Percentiles rank a stretch among this genome's conserved stretches.
Conservation (phyloP, 2,888 invertebrate genomes). For the Cepaea hortensis region DNA sequence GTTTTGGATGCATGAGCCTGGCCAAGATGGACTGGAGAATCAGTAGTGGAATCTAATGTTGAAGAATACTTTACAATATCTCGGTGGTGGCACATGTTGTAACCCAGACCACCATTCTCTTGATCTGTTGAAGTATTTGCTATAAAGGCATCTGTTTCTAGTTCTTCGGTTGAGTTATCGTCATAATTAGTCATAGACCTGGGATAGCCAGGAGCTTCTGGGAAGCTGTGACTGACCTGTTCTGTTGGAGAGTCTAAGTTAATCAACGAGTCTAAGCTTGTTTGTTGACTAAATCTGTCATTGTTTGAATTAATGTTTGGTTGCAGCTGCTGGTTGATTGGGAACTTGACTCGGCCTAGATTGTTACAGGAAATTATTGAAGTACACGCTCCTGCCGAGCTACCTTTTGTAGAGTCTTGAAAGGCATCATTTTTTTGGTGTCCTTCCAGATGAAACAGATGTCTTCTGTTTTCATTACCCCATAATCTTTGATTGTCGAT, state of each 20-base stretch:
- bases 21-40: neutral
- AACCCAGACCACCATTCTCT: neutral
- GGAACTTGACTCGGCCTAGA: neutral
- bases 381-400: neutral
- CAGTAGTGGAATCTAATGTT: neutral
- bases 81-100: neutral
- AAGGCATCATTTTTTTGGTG: neutral
- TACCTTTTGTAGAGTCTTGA: neutral
- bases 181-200: neutral
- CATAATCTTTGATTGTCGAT: neutral
- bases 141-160: slow-evolving; percentile 16
- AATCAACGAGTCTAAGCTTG: neutral
- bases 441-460: neutral
- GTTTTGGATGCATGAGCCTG: neutral
- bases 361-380: neutral
- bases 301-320: neutral
- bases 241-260: neutral
- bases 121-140: neutral
- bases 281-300: neutral
- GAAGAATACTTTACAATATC: neutral
- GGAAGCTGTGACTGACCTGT: neutral
- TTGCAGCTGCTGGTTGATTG: neutral
- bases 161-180: slow-evolving; percentile 1
- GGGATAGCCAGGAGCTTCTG: neutral
- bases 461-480: neutral